Conservation (phyloP, 2,888 invertebrate species). For the Tenthredo distinguenda region DNA sequence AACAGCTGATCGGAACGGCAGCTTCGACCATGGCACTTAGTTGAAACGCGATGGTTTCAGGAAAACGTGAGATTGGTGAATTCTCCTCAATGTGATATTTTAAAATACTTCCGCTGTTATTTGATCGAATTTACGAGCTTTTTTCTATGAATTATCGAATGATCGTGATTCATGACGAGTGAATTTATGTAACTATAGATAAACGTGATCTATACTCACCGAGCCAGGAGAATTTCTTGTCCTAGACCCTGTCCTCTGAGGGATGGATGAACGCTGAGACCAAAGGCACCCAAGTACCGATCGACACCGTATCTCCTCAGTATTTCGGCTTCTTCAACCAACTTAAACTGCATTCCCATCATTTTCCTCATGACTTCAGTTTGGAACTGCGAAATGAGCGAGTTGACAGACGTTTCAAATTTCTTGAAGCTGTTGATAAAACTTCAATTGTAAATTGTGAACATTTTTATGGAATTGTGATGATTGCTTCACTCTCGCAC, state of each 20-base stretch:
- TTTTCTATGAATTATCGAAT: neutral
- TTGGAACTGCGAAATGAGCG: conserved; percentile 48
- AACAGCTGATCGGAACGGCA: neutral
- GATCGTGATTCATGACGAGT: neutral
- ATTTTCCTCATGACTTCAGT: conserved; percentile 54
- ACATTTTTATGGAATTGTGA: neutral
- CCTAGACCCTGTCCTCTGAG: conserved; percentile 72
- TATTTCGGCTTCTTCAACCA: conserved; percentile 60
- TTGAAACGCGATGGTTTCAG: too few species aligned
- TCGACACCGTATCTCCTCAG: conserved; percentile 66
- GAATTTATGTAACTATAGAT: neutral
- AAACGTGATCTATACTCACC: conserved; percentile 61
- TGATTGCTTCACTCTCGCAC: too few species aligned
- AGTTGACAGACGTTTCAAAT: neutral
- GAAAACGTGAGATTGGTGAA: too few species aligned
- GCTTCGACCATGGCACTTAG: too few species aligned
- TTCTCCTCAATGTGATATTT: neutral
- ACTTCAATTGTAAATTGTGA: neutral
- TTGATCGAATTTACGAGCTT: neutral
- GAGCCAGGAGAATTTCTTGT: conserved; percentile 62
- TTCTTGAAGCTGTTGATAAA: neutral
- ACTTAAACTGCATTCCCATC: conserved; percentile 52
- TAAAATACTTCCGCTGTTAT: neutral
- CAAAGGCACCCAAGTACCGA: conserved; percentile 70
- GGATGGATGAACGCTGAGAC: conserved; percentile 69